phyloP scores from a whole-genome alignment of 1,140 invertebrate species.

The Elymnias hypermnestra region DNA sequence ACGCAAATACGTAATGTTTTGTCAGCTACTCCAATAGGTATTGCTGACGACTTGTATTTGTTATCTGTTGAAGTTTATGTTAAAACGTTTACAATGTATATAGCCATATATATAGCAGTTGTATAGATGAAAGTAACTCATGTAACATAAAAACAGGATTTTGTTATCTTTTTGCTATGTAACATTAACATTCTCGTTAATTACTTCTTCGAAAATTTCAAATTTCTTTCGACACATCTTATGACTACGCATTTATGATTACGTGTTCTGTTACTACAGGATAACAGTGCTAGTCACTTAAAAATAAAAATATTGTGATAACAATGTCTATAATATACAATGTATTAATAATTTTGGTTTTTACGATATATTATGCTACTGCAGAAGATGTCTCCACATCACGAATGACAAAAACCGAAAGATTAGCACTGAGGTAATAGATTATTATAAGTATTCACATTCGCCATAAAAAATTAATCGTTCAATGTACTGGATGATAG shows the following conservation, averaged over 20 bases:
- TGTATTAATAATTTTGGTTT: conserved; percentile 54
- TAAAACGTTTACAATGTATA: too few species aligned
- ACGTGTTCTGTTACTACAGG: conserved; percentile 12
- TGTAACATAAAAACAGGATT: too few species aligned
- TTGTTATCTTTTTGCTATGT: conserved; percentile 29
- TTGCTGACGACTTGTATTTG: too few species aligned
- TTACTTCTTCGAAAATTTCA: background rate
- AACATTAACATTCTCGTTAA: conserved; percentile 16
- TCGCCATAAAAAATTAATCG: too few species aligned
- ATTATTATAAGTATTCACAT: too few species aligned
- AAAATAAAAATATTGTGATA: conserved; percentile 45
- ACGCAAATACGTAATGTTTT: too few species aligned
- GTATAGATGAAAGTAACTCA: background rate
- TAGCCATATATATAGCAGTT: too few species aligned
- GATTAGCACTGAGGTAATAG: conserved; percentile 52
- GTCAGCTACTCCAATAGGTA: too few species aligned
- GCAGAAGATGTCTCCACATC: conserved; percentile 46
- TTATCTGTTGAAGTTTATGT: too few species aligned
- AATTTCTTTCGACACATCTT: background rate
- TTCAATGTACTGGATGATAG: too few species aligned
- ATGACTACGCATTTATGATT: conserved; percentile 1
- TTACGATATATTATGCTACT: conserved; percentile 53
- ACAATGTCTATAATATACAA: conserved; percentile 55
- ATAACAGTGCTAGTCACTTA: conserved; percentile 34
- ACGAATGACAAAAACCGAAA: conserved; percentile 52